These are phyloP conservation scores for Saxidomus purpurata DNA, from an alignment of 1,140 invertebrate species.

Conservation along the genomic window DNA sequence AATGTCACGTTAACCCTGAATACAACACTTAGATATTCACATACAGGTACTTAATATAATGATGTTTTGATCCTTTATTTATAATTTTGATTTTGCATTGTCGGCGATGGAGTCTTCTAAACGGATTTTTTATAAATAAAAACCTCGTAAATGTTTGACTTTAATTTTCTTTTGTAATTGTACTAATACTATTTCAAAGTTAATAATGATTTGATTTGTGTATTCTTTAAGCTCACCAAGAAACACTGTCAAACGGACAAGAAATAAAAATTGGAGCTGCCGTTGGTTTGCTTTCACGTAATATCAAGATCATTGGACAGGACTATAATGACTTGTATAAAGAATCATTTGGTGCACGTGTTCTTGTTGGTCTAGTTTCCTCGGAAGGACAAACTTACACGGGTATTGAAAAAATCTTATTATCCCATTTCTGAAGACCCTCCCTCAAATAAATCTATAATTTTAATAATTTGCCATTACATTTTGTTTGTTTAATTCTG, in stretches of 20 bases:
- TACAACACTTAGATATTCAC: conserved; percentile 74
- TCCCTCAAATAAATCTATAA: no score
- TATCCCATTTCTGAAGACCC: no score
- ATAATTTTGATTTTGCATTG: no score
- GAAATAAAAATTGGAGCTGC: conserved; percentile 75
- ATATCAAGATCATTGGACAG: conserved; percentile 83
- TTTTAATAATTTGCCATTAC: no score
- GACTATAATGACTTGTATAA: conserved; percentile 75
- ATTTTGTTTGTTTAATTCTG: no score
- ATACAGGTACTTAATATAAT: conserved; percentile 76
- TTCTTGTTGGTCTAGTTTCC: conserved; percentile 76
- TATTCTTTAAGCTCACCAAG: conserved; percentile 68
- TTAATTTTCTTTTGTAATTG: no score
- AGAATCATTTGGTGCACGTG: conserved; percentile 84
- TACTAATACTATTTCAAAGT: no score
- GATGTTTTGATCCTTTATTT: not conserved
- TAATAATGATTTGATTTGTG: no score
- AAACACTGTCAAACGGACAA: conserved; percentile 70
- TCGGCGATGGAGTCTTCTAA: no score
- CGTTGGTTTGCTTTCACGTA: conserved; percentile 84
- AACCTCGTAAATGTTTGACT: no score
- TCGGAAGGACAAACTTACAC: conserved; percentile 34
- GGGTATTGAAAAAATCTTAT: conserved; percentile 50
- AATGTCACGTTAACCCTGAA: conserved; percentile 79
- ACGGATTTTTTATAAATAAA: no score